Percentiles rank a stretch among this genome's conserved stretches.
Evolutionary conservation across 2,888 invertebrate genomes (phyloP).

Genomic region (Sussaba pulchella): DNA sequence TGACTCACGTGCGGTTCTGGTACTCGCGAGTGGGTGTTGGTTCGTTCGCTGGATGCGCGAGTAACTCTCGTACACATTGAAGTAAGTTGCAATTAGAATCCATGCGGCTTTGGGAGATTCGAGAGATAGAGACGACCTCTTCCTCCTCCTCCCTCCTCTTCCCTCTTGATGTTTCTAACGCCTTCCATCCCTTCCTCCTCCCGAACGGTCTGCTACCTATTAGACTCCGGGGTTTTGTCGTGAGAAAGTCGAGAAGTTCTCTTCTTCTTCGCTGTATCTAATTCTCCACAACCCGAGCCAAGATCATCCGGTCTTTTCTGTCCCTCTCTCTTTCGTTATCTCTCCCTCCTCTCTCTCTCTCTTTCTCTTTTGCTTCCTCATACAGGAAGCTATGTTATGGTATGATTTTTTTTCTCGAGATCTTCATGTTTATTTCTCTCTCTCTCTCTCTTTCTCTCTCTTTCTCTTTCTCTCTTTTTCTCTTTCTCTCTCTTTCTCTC

Average conservation of each 20-base stretch:
- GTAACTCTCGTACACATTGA: background rate
- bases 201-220: background rate
- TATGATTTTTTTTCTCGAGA: too few species aligned
- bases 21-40: constrained; percentile 71
- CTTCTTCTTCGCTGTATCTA: constrained; percentile 14
- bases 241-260: constrained; percentile 75
- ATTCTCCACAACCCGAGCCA: background rate
- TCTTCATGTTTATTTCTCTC: too few species aligned
- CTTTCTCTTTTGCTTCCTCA: constrained; percentile 64
- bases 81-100: constrained; percentile 76
- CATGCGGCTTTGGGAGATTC: constrained; percentile 46
- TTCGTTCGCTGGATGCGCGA: background rate
- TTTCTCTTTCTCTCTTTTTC: too few species aligned
- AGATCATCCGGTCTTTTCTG: background rate
- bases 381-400: too few species aligned
- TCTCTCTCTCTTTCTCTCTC: too few species aligned
- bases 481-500: too few species aligned
- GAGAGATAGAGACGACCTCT: constrained; percentile 59
- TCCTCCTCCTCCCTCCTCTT: background rate
- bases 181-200: background rate
- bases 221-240: constrained; percentile 67
- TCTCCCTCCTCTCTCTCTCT: background rate
- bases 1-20: constrained; percentile 71
- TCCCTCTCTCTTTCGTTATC: background rate
- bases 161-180: too few species aligned